These are phyloP conservation scores for Ursus arctos DNA, from an alignment of 2,113 vertebrate species.

Conservation along the genomic window DNA sequence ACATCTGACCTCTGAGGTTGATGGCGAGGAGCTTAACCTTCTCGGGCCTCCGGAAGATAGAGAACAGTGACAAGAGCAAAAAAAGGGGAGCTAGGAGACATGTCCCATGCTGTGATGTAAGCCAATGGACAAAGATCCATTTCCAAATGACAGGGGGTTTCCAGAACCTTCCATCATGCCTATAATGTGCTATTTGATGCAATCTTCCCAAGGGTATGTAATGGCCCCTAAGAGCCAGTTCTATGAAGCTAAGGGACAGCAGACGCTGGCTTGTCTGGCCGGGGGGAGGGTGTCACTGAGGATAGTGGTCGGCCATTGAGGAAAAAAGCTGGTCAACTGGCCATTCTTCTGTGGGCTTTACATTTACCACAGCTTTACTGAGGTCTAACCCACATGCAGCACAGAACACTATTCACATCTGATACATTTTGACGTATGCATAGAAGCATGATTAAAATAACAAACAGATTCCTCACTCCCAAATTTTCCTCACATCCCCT, in stretches of 20 bases:
- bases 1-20: neutral
- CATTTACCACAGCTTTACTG: neutral
- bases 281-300: neutral
- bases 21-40: neutral
- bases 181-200: neutral
- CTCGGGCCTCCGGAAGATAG: neutral
- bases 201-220: neutral
- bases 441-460: conserved; percentile 5
- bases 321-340: neutral
- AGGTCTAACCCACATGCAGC: neutral
- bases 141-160: neutral
- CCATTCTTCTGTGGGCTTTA: neutral
- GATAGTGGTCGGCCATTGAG: neutral
- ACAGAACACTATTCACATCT: neutral
- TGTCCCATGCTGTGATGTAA: too few species aligned
- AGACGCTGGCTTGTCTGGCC: neutral
- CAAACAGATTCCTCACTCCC: neutral
- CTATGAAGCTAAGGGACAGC: conserved; percentile 9
- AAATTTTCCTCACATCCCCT: neutral
- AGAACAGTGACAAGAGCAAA: neutral
- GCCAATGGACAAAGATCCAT: neutral
- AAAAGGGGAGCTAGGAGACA: neutral
- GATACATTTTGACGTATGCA: neutral
- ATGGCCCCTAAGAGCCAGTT: neutral
- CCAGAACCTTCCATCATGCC: neutral